These are phyloP conservation scores for Dissostichus mawsoni DNA, from an alignment of 2,113 vertebrate genomes.

Conservation along the genomic window DNA sequence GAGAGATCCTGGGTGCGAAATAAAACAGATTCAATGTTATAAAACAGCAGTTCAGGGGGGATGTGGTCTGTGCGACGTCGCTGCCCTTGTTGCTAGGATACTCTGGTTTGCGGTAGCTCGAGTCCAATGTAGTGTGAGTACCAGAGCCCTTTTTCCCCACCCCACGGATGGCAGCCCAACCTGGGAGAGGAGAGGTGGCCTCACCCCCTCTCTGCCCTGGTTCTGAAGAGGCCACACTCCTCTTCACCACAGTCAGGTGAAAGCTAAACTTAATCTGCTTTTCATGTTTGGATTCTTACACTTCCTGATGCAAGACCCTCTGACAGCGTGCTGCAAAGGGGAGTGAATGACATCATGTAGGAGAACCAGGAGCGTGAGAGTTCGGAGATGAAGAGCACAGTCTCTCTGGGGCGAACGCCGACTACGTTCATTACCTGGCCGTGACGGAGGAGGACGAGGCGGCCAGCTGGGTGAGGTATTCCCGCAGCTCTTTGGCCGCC, in stretches of 20 bases:
- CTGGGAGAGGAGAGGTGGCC: conserved; percentile 34
- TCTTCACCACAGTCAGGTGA: conserved; percentile 56
- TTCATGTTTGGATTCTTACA: conserved; percentile 56
- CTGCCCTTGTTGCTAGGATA: conserved; percentile 21
- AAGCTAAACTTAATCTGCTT: conserved; percentile 69
- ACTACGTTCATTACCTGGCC: conserved; percentile 89
- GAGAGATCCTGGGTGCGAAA: conserved; percentile 27
- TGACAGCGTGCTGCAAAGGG: conserved; percentile 40
- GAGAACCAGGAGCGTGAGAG: conserved; percentile 66
- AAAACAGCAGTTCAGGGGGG: conserved; percentile 59
- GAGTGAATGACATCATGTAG: conserved; percentile 77
- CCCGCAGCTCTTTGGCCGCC: conserved; percentile 93
- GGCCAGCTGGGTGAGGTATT: conserved; percentile 92
- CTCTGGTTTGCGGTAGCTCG: conserved; percentile 56
- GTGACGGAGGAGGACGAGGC: conserved; percentile 79
- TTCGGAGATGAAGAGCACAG: conserved; percentile 57
- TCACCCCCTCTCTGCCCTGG: conserved; percentile 59
- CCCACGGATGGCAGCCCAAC: conserved; percentile 42
- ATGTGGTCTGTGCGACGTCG: conserved; percentile 37
- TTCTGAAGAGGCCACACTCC: conserved; percentile 51
- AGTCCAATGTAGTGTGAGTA: conserved; percentile 46
- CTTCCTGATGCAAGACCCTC: conserved; percentile 63
- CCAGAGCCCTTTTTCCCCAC: conserved; percentile 49
- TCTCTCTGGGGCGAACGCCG: conserved; percentile 65
- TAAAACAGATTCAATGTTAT: conserved; percentile 34